phyloP scores from a whole-genome alignment of 2,797 vertebrate genomes.

The Cyprinodon diabolis region DNA sequence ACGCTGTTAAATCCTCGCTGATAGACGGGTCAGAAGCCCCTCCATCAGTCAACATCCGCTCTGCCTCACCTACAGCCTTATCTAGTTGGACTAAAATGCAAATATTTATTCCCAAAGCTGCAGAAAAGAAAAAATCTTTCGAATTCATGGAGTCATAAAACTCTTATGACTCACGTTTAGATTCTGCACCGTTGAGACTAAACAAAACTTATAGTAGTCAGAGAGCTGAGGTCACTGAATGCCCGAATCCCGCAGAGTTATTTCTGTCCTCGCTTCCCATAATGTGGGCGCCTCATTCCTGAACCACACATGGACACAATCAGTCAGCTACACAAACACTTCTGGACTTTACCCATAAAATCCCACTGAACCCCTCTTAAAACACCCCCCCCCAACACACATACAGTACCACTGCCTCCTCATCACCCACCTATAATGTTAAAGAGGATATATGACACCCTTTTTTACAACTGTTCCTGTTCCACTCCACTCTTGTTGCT shows the following conservation, averaged over 20 bases:
- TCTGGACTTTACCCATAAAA: background rate
- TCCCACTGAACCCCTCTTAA: background rate
- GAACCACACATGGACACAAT: conserved; percentile 13
- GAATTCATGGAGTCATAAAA: conserved; percentile 24
- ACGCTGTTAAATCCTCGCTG: conserved; percentile 17
- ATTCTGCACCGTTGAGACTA: conserved; percentile 40
- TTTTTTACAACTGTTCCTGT: background rate
- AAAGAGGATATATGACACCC: background rate
- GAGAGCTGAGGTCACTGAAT: conserved; percentile 38
- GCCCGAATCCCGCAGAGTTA: conserved; percentile 2
- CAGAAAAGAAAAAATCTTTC: conserved; percentile 15
- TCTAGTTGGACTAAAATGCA: background rate
- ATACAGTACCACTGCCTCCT: background rate
- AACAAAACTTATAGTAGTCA: conserved; percentile 31
- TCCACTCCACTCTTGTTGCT: background rate
- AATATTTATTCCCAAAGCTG: conserved; percentile 37
- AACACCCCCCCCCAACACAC: background rate
- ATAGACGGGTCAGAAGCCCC: conserved; percentile 26
- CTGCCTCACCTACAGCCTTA: background rate
- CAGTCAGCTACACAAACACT: conserved; percentile 2
- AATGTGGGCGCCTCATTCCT: conserved; percentile 14
- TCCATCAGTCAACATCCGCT: conserved; percentile 13
- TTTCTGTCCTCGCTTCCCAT: conserved; percentile 26
- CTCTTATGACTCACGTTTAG: conserved; percentile 48
- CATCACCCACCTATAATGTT: background rate